Conservation (phyloP, 2,888 invertebrate genomes). For the Phytoseiulus persimilis region DNA sequence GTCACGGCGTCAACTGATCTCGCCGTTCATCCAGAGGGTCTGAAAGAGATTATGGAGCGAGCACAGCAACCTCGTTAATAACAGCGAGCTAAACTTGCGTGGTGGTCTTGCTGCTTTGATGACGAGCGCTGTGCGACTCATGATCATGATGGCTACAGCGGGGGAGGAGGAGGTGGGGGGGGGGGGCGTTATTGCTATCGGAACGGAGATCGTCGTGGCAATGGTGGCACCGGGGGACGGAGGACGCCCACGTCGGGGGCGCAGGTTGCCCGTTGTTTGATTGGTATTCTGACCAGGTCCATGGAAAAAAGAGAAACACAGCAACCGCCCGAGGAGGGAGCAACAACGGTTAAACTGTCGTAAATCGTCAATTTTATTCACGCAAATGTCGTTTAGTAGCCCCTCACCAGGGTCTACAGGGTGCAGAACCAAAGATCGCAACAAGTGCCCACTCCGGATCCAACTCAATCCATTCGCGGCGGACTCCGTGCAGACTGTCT, state of each 20-base stretch:
- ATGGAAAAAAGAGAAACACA: background rate
- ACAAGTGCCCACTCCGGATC: background rate
- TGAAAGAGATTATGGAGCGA: background rate
- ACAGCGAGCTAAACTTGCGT: background rate
- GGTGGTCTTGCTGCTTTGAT: background rate
- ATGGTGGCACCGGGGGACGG: background rate
- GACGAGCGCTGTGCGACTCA: background rate
- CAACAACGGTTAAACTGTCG: background rate
- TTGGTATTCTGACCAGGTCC: background rate
- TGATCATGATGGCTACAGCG: background rate
- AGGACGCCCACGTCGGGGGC: background rate
- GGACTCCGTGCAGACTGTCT: too few species aligned
- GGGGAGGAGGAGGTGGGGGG: too few species aligned
- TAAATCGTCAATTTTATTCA: background rate
- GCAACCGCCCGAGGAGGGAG: background rate
- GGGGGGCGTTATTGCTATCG: background rate
- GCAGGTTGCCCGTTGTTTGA: background rate
- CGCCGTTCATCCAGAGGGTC: background rate
- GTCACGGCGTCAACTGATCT: background rate
- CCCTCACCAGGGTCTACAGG: background rate
- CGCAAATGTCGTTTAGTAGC: background rate
- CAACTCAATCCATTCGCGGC: too few species aligned
- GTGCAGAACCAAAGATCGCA: background rate
- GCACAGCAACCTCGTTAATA: background rate
- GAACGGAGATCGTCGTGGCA: background rate